A percentile compares a stretch with the other conserved stretches of the same genome.
Evolutionary conservation across 92 coral and sea anemone species (phyloP).

Genomic region (Virgularia gustaviana): DNA sequence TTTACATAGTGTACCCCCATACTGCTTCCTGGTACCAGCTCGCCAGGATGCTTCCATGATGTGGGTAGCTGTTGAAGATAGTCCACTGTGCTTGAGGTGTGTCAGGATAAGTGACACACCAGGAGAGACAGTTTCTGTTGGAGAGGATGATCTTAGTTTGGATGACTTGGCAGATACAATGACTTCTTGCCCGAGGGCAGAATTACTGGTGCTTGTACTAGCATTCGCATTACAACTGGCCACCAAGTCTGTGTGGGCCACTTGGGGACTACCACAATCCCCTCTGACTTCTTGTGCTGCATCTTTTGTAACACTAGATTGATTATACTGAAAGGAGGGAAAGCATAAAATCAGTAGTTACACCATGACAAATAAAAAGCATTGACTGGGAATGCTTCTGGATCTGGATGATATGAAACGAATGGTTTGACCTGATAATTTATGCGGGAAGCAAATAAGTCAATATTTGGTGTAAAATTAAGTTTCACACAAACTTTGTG

Average conservation of each 20-base stretch:
- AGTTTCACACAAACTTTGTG: constrained; percentile 31
- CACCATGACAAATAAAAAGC: constrained; percentile 47
- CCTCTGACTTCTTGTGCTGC: constrained; percentile 41
- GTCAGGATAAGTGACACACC: constrained; percentile 25
- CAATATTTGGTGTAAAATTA: constrained; percentile 29
- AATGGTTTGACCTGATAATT: constrained; percentile 46
- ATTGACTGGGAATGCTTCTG: constrained; percentile 48
- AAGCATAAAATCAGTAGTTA: constrained; percentile 51
- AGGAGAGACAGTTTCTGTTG: not conserved
- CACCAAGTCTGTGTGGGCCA: constrained; percentile 60
- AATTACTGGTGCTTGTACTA: constrained; percentile 40
- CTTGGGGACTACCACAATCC: constrained; percentile 39
- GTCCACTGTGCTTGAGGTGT: constrained; percentile 3
- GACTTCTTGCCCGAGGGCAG: constrained; percentile 37
- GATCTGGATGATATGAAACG: constrained; percentile 42
- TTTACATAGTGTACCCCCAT: not conserved
- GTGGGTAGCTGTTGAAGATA: constrained; percentile 17
- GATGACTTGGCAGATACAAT: constrained; percentile 31
- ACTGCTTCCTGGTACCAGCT: constrained; percentile 14
- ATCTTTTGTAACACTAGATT: constrained; percentile 41
- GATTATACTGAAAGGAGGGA: constrained; percentile 49
- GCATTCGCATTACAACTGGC: constrained; percentile 48
- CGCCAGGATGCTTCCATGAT: constrained; percentile 19
- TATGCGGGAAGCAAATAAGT: constrained; percentile 53
- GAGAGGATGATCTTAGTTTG: constrained; percentile 11